phyloP scores from a whole-genome alignment of 2,888 invertebrate species.

The Hybos culiciformis region DNA sequence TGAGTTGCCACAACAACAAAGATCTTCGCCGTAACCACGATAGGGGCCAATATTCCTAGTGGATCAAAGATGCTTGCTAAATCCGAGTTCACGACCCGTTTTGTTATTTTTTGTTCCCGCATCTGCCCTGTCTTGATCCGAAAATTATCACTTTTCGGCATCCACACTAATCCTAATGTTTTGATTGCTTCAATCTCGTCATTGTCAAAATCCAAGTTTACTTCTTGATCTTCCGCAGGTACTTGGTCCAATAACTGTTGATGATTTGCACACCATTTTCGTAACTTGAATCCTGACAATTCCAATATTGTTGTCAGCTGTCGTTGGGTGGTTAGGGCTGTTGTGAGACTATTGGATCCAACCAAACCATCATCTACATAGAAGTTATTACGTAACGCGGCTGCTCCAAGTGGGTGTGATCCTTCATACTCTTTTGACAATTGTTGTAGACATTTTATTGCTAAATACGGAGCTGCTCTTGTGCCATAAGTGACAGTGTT shows the following conservation, averaged over 20 bases:
- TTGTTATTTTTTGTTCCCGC: background rate
- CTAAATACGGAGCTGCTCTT: constrained; percentile 15
- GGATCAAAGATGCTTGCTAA: constrained; percentile 7
- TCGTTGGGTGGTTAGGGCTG: constrained; percentile 8
- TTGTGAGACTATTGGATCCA: constrained; percentile 9
- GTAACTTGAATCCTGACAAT: no score
- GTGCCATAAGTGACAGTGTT: constrained; percentile 13
- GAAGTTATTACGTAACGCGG: constrained; percentile 9
- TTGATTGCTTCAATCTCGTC: constrained; percentile 8
- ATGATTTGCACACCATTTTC: no score
- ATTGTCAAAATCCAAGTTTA: background rate
- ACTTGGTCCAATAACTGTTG: constrained; percentile 3
- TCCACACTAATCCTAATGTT: constrained; percentile 10
- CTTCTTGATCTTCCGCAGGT: constrained; percentile 8
- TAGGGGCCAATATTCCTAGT: constrained; percentile 6
- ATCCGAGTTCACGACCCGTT: constrained; percentile 5
- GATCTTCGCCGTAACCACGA: constrained; percentile 2
- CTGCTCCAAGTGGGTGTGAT: constrained; percentile 11
- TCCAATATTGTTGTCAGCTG: constrained; percentile 8
- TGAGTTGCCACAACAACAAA: no score
- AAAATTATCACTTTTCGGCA: constrained; percentile 5
- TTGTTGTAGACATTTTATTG: constrained; percentile 13
- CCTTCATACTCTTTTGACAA: constrained; percentile 9
- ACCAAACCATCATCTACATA: constrained; percentile 16
- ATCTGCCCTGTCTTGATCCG: background rate